phyloP scores from a whole-genome alignment of 2,888 invertebrate genomes.

The Morinoia aosen region DNA sequence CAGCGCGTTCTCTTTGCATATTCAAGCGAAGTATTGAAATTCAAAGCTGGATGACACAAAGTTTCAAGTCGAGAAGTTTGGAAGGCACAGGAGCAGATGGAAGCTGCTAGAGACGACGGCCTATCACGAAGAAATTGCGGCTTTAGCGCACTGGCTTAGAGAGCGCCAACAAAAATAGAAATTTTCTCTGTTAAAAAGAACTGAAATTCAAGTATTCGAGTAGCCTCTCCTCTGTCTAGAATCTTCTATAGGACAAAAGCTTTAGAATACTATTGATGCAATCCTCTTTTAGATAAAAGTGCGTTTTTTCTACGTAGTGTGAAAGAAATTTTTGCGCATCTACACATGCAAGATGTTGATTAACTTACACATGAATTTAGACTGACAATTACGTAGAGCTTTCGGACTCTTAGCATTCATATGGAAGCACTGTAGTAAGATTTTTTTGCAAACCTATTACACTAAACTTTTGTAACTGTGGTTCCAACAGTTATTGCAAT shows the following conservation, averaged over 20 bases:
- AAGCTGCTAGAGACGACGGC: background rate
- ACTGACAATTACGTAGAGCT: no score
- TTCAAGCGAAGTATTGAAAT: constrained; percentile 47
- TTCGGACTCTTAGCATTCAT: no score
- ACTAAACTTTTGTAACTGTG: no score
- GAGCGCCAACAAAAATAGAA: background rate
- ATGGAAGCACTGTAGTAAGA: no score
- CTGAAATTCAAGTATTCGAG: background rate
- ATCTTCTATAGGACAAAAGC: background rate
- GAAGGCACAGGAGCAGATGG: background rate
- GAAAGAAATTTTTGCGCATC: no score
- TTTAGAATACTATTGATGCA: background rate
- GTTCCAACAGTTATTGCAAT: no score
- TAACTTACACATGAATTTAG: no score
- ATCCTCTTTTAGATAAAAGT: background rate
- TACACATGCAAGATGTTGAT: no score
- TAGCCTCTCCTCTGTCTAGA: background rate
- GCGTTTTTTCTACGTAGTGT: no score
- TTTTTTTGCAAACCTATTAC: no score
- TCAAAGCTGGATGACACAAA: constrained; percentile 36
- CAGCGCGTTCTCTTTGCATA: constrained; percentile 33
- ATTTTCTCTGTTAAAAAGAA: background rate
- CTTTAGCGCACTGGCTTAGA: background rate
- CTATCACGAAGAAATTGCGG: background rate
- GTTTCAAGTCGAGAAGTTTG: constrained; percentile 49